These are phyloP conservation scores for Eurytemora carolleeae DNA, from an alignment of 1,140 invertebrate species.

Conservation along the genomic window DNA sequence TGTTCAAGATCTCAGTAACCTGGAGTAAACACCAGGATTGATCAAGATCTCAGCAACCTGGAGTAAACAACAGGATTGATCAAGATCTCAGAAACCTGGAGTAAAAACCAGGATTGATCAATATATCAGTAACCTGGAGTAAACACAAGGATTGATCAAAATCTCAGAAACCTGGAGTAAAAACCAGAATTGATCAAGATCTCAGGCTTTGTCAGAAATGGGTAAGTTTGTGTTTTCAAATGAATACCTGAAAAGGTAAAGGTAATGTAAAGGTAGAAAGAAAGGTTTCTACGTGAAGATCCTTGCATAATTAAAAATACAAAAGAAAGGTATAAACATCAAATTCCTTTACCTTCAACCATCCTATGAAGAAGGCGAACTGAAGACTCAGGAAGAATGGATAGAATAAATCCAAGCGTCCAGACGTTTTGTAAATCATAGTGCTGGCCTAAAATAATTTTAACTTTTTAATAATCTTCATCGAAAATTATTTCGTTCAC, in stretches of 20 bases:
- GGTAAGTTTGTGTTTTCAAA: too few relatives aligned
- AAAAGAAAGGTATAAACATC: too few relatives aligned
- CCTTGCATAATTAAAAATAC: not conserved
- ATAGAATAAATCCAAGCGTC: slow-evolving; percentile 47
- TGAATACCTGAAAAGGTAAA: not conserved
- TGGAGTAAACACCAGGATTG: too few relatives aligned
- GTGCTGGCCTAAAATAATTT: not conserved
- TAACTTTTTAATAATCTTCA: too few relatives aligned
- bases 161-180: not conserved
- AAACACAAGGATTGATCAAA: not conserved
- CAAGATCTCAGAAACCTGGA: not conserved
- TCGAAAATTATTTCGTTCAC: too few relatives aligned
- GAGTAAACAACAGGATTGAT: too few relatives aligned
- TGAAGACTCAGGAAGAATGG: slow-evolving; percentile 63
- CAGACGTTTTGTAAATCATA: not conserved
- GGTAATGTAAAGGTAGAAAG: not conserved
- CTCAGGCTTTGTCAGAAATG: too few relatives aligned
- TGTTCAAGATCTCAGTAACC: too few relatives aligned
- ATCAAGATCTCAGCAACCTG: too few relatives aligned
- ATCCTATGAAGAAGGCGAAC: slow-evolving; percentile 46
- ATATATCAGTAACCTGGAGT: not conserved
- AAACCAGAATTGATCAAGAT: too few relatives aligned
- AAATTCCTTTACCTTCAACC: slow-evolving; percentile 53
- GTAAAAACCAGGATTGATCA: not conserved
- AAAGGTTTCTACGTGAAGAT: too few relatives aligned